Evolutionary conservation across 2,797 vertebrate genomes (phyloP).

Genomic region (Trichosurus vulpecula): DNA sequence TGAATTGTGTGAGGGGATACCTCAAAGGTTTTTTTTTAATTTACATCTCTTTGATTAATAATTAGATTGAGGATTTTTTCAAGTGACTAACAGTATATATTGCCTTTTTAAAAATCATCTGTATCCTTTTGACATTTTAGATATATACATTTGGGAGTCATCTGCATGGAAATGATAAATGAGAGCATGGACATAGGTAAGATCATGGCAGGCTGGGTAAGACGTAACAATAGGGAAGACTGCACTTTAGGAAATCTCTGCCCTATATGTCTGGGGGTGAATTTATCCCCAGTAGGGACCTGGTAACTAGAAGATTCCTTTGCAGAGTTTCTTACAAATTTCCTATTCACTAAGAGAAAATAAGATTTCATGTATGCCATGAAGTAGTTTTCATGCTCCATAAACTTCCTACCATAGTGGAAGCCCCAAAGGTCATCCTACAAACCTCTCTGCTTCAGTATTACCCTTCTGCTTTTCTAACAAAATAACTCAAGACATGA

Average conservation of each 20-base stretch:
- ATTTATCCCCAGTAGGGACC: neutral
- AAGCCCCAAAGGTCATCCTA: slow-evolving; percentile 21
- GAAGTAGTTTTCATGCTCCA: slow-evolving; percentile 9
- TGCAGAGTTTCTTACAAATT: neutral
- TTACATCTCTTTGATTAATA: neutral
- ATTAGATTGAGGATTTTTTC: neutral
- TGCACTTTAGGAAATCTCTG: neutral
- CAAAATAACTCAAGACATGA: slow-evolving; percentile 23
- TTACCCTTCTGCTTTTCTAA: slow-evolving; percentile 25
- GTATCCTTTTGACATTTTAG: neutral
- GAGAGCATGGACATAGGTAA: neutral
- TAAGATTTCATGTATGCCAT: slow-evolving; percentile 11
- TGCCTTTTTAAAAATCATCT: neutral
- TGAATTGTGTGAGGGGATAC: neutral
- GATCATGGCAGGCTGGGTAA: neutral
- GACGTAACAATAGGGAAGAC: neutral
- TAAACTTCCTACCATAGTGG: slow-evolving; percentile 26
- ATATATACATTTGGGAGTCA: neutral
- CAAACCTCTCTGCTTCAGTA: neutral
- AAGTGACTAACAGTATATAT: neutral
- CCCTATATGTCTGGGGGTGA: neutral
- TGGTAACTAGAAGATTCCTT: neutral
- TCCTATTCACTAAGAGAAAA: slow-evolving; percentile 4
- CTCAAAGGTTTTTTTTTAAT: neutral
- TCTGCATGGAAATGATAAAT: neutral